Conservation (phyloP, 2,113 vertebrate species). For the Neofelis nebulosa region DNA sequence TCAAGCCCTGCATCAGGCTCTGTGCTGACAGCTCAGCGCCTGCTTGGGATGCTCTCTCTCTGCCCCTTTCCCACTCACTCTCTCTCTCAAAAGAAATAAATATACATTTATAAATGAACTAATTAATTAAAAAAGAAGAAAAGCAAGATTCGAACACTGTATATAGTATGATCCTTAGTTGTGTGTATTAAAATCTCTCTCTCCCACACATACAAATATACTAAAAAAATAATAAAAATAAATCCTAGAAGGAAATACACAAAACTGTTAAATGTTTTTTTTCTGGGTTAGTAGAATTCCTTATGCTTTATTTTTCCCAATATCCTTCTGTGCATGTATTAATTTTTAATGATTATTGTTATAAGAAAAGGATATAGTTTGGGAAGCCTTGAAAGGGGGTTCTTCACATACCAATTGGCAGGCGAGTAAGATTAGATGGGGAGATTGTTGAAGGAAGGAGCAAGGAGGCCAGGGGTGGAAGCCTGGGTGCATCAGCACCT, state of each 20-base stretch:
- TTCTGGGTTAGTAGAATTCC: background rate
- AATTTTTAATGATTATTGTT: background rate
- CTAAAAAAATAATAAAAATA: background rate
- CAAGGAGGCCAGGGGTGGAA: background rate
- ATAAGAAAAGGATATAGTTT: background rate
- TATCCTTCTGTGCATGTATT: background rate
- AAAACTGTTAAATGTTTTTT: background rate
- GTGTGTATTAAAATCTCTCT: background rate
- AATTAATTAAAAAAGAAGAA: background rate
- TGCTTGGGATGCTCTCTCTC: no score
- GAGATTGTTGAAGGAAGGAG: background rate
- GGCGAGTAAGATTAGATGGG: background rate
- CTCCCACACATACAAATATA: background rate
- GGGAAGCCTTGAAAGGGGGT: background rate
- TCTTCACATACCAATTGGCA: background rate
- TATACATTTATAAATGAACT: no score
- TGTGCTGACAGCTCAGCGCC: no score
- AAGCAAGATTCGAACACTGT: background rate
- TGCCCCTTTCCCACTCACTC: no score
- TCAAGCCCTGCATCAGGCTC: no score
- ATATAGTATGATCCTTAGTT: background rate
- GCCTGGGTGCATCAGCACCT: background rate
- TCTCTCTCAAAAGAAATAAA: no score
- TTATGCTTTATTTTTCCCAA: background rate
- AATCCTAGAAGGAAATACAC: background rate